These are phyloP conservation scores for Eupithecia pulchellata DNA, from an alignment of 2,888 invertebrate species.

Conservation along the genomic window DNA sequence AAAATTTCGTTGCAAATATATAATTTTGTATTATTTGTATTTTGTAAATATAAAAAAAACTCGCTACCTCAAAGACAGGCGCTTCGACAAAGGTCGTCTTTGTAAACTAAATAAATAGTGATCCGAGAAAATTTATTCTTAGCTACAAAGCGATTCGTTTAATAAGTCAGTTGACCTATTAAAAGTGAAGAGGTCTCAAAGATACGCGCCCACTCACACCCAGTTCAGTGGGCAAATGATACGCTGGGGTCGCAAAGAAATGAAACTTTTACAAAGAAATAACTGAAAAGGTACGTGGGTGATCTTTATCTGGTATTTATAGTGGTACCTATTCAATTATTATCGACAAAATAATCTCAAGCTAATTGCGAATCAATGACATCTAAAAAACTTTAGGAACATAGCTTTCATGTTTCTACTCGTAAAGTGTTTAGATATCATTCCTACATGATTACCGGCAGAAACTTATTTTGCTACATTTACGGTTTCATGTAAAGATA, in stretches of 20 bases:
- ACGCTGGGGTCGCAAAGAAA: not conserved
- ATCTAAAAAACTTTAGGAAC: too few relatives aligned
- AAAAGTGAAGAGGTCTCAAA: constrained; percentile 5
- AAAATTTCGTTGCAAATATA: too few relatives aligned
- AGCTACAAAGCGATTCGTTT: constrained; percentile 9
- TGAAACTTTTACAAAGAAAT: not conserved
- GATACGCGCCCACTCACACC: not conserved
- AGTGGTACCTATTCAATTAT: not conserved
- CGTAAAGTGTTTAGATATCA: too few relatives aligned
- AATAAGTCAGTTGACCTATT: constrained; percentile 11
- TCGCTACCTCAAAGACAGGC: not conserved
- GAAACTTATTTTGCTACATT: too few relatives aligned
- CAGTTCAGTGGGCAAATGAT: not conserved
- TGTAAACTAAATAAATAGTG: not conserved
- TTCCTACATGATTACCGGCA: too few relatives aligned
- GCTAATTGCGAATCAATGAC: too few relatives aligned
- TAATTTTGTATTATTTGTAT: too few relatives aligned
- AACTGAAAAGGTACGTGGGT: not conserved
- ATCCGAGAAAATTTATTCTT: constrained; percentile 6
- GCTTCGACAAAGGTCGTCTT: not conserved
- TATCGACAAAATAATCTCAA: not conserved
- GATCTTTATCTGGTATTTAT: not conserved
- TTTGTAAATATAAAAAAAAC: too few relatives aligned
- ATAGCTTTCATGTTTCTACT: too few relatives aligned
- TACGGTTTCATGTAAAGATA: too few relatives aligned